phyloP scores from a whole-genome alignment of 2,113 vertebrate genomes.

The Ageneiosus marmoratus region DNA sequence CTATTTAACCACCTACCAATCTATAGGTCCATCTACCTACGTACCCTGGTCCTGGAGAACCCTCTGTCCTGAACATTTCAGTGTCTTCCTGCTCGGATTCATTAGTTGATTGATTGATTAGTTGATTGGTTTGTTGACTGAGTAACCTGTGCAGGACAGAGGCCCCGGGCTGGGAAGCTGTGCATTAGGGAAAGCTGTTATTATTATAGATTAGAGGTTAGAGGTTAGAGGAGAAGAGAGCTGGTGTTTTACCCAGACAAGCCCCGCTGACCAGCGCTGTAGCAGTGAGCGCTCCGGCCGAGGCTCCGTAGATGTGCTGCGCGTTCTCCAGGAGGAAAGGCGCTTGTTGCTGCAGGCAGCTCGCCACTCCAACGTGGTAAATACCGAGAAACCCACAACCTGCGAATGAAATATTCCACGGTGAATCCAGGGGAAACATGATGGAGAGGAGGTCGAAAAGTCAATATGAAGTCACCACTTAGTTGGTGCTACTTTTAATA shows the following conservation, averaged over 20 bases:
- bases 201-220: too few species aligned
- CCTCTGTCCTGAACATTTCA: background rate
- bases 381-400: slow-evolving; percentile 95
- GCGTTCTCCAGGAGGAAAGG: slow-evolving; percentile 91
- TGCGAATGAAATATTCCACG: slow-evolving; percentile 96
- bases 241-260: slow-evolving; percentile 78
- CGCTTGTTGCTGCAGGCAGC: slow-evolving; percentile 87
- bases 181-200: background rate
- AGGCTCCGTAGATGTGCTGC: slow-evolving; percentile 89
- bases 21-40: background rate
- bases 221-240: background rate
- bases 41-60: background rate
- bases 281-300: slow-evolving; percentile 90
- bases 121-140: too few species aligned
- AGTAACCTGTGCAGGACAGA: background rate
- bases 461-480: background rate
- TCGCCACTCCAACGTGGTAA: slow-evolving; percentile 94
- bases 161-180: background rate
- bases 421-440: slow-evolving; percentile 87
- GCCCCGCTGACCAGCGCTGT: slow-evolving; percentile 84
- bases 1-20: background rate
- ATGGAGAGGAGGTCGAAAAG: slow-evolving; percentile 19
- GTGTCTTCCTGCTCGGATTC: too few species aligned
- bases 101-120: too few species aligned
- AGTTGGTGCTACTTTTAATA: background rate